Evolutionary conservation across 2,888 invertebrate genomes (phyloP).

Genomic region (Junonia oenone): DNA sequence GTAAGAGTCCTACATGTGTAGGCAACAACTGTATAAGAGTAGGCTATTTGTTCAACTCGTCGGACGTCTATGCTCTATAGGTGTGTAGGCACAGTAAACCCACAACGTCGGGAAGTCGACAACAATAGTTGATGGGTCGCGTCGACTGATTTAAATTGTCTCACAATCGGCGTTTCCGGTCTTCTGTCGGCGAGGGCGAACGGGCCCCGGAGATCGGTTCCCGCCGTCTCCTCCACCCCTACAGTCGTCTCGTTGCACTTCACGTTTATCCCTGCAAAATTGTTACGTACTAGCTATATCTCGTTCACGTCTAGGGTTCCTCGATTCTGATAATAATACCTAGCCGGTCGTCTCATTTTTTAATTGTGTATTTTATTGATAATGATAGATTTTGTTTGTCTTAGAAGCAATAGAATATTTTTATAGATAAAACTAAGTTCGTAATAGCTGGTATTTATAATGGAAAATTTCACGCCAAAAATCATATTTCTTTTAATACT

Average conservation of each 20-base stretch:
- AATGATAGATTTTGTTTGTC: too few relatives aligned
- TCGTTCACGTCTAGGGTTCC: not conserved
- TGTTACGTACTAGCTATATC: not conserved
- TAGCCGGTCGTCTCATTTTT: too few relatives aligned
- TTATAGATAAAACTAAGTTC: too few relatives aligned
- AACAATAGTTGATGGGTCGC: slow-evolving; percentile 54
- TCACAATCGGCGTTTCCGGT: slow-evolving; percentile 68
- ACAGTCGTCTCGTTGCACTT: slow-evolving; percentile 11
- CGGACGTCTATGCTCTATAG: slow-evolving; percentile 1
- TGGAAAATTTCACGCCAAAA: too few relatives aligned
- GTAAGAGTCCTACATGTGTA: too few relatives aligned
- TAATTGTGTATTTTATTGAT: too few relatives aligned
- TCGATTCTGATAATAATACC: not conserved
- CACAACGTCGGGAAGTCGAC: slow-evolving; percentile 49
- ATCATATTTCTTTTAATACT: too few relatives aligned
- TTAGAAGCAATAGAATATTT: too few relatives aligned
- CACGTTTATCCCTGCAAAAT: slow-evolving; percentile 8
- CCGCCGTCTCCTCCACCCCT: slow-evolving; percentile 26
- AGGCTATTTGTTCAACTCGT: not conserved
- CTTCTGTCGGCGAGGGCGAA: slow-evolving; percentile 42
- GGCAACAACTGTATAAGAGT: not conserved
- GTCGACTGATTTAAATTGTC: slow-evolving; percentile 67
- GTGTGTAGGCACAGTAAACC: slow-evolving; percentile 5
- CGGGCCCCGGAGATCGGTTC: slow-evolving; percentile 30
- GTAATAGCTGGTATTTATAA: too few relatives aligned